Evolutionary conservation across 2,113 vertebrate species (phyloP), one percentile per base, ranked within the genome.

Genomic region (Pseudois nayaur): DNA sequence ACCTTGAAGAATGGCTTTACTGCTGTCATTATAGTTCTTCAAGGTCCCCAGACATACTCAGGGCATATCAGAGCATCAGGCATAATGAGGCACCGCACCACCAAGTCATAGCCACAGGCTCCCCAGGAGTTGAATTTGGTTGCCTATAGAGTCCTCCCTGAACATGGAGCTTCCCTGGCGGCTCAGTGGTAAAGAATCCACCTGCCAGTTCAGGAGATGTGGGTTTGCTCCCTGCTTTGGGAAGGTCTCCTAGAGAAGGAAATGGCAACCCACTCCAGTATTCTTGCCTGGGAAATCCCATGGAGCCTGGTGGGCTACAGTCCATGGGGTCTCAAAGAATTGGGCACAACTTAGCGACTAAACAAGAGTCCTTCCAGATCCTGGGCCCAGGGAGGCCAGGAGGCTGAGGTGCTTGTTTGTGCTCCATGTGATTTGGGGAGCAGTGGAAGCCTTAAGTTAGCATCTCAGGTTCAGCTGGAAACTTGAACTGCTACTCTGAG

Each of bases 321-420:
- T 43, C 71, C 6, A 13, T 43, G 71, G 71, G 11, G 36, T 76
- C 36, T 76, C 71, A 43, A 76, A 43, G 71, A 43, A 43, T 8
- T 43, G 71, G 12, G 36, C 71, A 27, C 1, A 3, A 76, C 71
- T 25, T 76, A 43, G 36, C 1, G 2, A 43, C 23, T 76, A 43
- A 76, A 76, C 40, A 43, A 76, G 40, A 27, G 23, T 59, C 54
- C 86, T 59, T 3, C 4, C 5, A 29, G 79, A 79, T 27, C 40
- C 40, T 33, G 8, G n/a, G 52, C 52, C 6, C 3, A 0, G 25
- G 45, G 11, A 67, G 10, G 36, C 27, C 45, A 0, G 85, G 33
- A 93, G 55, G 25, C 85, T 36, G 0, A 2, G 55, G 33, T 85
- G 52, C 27, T 29, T n/a, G 29, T 21, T 6, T 85, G 27, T 97